These are phyloP conservation scores for Noctua comes DNA, from an alignment of 2,888 invertebrate species.

Conservation along the genomic window DNA sequence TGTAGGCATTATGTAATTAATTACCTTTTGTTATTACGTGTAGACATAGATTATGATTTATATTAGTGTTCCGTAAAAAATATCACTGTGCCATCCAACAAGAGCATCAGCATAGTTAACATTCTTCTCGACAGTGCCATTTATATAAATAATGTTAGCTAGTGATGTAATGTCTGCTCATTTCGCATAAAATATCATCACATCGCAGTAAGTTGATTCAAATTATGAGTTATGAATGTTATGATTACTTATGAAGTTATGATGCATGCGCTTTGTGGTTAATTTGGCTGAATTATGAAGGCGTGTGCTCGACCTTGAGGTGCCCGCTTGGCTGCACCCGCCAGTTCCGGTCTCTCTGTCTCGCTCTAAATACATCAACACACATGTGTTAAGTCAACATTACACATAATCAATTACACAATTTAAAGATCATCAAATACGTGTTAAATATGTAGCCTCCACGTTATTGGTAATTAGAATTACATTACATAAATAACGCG, in stretches of 20 bases:
- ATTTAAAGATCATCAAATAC: conserved; percentile 47
- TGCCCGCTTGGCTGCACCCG: conserved; percentile 80
- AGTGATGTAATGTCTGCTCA: conserved; percentile 30
- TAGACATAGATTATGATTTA: not conserved
- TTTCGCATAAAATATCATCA: conserved; percentile 29
- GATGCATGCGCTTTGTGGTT: conserved; percentile 68
- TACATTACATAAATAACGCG: conserved; percentile 33
- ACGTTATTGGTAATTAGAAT: conserved; percentile 26
- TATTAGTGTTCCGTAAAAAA: not conserved
- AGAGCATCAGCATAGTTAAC: not conserved
- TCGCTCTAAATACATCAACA: conserved; percentile 79
- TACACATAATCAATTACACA: conserved; percentile 71
- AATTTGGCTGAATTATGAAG: conserved; percentile 76
- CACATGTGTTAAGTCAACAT: conserved; percentile 78
- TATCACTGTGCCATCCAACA: not conserved
- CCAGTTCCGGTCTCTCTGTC: conserved; percentile 83
- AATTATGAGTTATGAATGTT: conserved; percentile 51
- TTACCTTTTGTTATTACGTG: conserved; percentile 17
- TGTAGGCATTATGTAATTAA: conserved; percentile 24
- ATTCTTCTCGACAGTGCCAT: conserved; percentile 11
- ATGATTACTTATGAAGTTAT: conserved; percentile 51
- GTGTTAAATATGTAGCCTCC: conserved; percentile 16
- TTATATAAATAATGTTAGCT: conserved; percentile 19
- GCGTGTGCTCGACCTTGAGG: conserved; percentile 83
- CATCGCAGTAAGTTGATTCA: conserved; percentile 34